Conservation (phyloP, 53 echinoderm and acorn worm species). For the Patiria pectinifera region DNA sequence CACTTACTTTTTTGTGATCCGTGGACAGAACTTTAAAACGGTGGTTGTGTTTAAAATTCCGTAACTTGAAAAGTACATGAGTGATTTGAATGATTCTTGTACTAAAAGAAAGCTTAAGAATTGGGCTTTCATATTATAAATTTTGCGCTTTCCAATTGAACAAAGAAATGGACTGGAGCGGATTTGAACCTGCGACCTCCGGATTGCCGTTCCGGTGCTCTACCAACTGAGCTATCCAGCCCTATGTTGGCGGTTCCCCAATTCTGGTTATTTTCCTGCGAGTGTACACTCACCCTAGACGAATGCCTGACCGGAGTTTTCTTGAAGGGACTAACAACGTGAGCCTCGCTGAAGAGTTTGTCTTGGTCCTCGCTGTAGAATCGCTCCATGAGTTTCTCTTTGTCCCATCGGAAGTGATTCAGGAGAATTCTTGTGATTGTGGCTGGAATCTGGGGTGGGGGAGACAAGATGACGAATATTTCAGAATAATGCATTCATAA, state of each 20-base stretch:
- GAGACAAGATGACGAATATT: not conserved
- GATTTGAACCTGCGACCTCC: too few relatives aligned
- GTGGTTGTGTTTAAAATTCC: too few relatives aligned
- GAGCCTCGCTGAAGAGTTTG: slow-evolving; percentile 91
- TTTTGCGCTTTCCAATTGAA: too few relatives aligned
- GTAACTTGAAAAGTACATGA: too few relatives aligned
- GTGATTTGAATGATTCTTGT: too few relatives aligned
- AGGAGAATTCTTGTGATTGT: slow-evolving; percentile 95
- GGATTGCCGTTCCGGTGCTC: not conserved
- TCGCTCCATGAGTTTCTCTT: slow-evolving; percentile 95
- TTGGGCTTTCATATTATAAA: too few relatives aligned
- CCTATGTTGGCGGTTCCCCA: too few relatives aligned
- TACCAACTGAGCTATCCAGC: not conserved
- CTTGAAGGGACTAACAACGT: slow-evolving; percentile 94
- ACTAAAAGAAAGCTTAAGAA: too few relatives aligned
- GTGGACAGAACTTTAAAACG: too few relatives aligned
- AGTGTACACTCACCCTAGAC: slow-evolving; percentile 62
- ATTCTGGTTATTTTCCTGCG: too few relatives aligned
- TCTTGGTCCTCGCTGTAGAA: slow-evolving; percentile 98
- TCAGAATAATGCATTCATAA: not conserved
- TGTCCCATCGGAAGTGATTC: slow-evolving; percentile 99
- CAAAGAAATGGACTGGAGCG: too few relatives aligned
- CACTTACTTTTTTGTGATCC: too few relatives aligned
- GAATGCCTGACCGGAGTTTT: slow-evolving; percentile 75
- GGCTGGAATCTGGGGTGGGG: slow-evolving; percentile 83